phyloP scores from a whole-genome alignment of 92 coral and sea anemone species.

The Heliopora coerulea region DNA sequence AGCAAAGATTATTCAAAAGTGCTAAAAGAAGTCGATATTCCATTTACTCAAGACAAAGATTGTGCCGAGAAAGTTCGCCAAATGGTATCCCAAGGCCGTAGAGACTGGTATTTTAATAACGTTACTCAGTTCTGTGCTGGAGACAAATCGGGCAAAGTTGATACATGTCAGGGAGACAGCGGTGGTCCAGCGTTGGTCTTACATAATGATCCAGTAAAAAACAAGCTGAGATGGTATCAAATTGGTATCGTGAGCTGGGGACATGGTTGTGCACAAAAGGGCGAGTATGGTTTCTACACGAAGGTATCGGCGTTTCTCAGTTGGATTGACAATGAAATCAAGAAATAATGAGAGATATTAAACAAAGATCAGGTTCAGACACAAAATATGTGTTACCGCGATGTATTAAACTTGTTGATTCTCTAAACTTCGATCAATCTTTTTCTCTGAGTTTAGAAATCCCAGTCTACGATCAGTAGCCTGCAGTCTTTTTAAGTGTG shows the following conservation, averaged over 20 bases:
- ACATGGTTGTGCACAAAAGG: conserved; percentile 30
- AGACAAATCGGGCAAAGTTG: conserved; percentile 52
- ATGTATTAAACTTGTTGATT: too few species aligned
- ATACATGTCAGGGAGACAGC: conserved; percentile 61
- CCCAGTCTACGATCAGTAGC: too few species aligned
- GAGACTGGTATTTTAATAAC: conserved; percentile 41
- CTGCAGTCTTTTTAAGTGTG: too few species aligned
- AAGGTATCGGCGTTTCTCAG: conserved; percentile 11
- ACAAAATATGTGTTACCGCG: too few species aligned
- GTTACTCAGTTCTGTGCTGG: conserved; percentile 65
- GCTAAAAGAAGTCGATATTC: conserved; percentile 60
- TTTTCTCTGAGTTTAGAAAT: too few species aligned
- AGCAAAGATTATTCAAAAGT: conserved; percentile 40
- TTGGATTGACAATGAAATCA: conserved; percentile 1
- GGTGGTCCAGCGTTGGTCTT: conserved; percentile 59
- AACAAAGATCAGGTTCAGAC: too few species aligned
- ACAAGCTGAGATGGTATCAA: conserved; percentile 19
- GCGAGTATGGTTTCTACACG: conserved; percentile 22
- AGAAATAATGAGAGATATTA: too few species aligned
- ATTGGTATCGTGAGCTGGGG: conserved; percentile 40
- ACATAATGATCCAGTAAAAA: not conserved
- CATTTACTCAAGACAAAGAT: conserved; percentile 40
- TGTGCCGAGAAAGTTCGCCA: conserved; percentile 36
- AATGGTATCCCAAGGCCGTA: not conserved
- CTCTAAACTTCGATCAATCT: too few species aligned